Conservation (phyloP, 2,888 invertebrate species). For the Hypercompe scribonia region DNA sequence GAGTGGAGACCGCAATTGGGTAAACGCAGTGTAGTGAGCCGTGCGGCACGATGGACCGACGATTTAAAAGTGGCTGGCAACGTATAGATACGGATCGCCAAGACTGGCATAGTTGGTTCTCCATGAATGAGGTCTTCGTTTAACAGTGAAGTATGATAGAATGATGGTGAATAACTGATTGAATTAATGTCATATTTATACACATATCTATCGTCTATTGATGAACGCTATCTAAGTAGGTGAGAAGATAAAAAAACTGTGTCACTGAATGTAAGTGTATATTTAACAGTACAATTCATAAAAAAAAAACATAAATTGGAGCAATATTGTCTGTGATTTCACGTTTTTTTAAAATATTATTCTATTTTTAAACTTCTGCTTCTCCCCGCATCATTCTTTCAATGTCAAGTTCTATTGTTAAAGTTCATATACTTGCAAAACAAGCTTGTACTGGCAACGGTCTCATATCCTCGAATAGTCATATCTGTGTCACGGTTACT, state of each 20-base stretch:
- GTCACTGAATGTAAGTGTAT: background rate
- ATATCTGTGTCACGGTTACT: slow-evolving; percentile 43
- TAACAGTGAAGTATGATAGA: no score
- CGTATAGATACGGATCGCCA: no score
- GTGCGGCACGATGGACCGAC: no score
- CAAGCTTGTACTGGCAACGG: background rate
- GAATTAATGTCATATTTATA: no score
- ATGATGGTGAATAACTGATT: no score
- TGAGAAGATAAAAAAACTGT: background rate
- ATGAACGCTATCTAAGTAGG: background rate
- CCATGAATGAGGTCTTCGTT: no score
- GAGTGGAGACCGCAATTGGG: no score
- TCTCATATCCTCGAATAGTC: slow-evolving; percentile 29
- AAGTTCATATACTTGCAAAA: background rate
- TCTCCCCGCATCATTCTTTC: background rate
- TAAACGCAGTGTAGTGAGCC: no score
- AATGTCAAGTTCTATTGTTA: background rate
- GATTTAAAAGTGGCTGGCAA: no score
- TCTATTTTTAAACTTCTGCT: background rate
- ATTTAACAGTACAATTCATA: background rate
- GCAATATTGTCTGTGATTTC: background rate
- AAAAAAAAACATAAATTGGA: background rate
- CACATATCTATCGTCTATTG: background rate
- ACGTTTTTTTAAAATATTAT: background rate
- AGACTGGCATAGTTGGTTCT: no score